Evolutionary conservation across 2,113 vertebrate species (phyloP), one percentile per base, ranked within the genome.

Genomic region (Cyanistes caeruleus): DNA sequence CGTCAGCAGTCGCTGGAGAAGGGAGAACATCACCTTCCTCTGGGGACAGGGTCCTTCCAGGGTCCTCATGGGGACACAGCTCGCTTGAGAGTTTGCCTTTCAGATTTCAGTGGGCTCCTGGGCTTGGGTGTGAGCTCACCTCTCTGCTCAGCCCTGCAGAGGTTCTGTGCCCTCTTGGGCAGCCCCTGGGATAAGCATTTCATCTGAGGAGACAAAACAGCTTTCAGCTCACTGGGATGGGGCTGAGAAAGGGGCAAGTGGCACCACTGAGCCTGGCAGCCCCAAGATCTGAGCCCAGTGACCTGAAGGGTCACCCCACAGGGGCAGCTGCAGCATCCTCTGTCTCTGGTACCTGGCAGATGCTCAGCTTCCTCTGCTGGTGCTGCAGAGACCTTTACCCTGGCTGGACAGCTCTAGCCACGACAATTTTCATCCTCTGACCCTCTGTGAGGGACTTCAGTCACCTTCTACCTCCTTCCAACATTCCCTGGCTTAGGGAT

Each of bases 401-500:
- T 12, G 58, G 24, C 39, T 68, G 59, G 73, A 84, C 2, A 8
- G 77, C 39, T 92, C 77, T 17, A 43, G 59, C 35, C 27, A 20
- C 22, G 73, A 13, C 18, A 51, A 0, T 48, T 55, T 77, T 44
- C 69, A 30, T 77, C 73, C 41, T 72, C 43, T 67, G n/a, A 49
- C 35, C 72, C 33, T 73, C 15, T 48, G 22, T 2, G 27, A 8
- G 8, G 21, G 3, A 43, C 13, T n/a, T 58, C 28, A 53, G 14
- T 70, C 37, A 35, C 51, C 31, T 84, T 60, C 51, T 48, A 30
- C 11, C 14, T 90, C 48, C 23, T 60, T 74, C 27, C 23, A 81
- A 1, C 0, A 0, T 35, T 72, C 11, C 58, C n/a, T 77, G 44
- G 20, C 22, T 77, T 19, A 43, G 19, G 55, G 51, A 21, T 46